phyloP scores from a whole-genome alignment of 2,113 vertebrate genomes.

The Mormyrus lacerda region DNA sequence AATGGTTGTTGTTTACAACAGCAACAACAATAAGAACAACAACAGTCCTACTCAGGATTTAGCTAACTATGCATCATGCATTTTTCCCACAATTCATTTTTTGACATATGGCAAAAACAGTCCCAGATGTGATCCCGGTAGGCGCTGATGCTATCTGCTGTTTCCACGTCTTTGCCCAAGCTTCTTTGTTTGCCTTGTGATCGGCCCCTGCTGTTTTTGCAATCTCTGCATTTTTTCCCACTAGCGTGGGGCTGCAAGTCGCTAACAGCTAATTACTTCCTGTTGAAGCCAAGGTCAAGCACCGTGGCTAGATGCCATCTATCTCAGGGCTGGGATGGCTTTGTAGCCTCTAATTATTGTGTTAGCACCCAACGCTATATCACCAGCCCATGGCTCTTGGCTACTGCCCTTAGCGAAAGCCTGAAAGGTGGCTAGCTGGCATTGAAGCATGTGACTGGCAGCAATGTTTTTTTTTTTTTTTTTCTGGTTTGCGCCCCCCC shows the following conservation, averaged over 20 bases:
- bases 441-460: background rate
- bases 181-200: background rate
- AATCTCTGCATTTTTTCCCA: constrained; percentile 7
- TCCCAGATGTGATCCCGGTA: background rate
- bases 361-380: constrained; percentile 1
- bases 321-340: background rate
- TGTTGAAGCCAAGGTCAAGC: constrained; percentile 2
- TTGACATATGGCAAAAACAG: constrained; percentile 3
- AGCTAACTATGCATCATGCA: background rate
- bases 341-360: background rate
- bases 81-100: background rate
- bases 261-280: constrained; percentile 12
- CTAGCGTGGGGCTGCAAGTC: background rate
- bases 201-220: background rate
- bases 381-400: background rate
- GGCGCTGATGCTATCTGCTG: background rate
- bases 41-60: background rate
- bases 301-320: constrained; percentile 16
- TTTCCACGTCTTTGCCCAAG: background rate
- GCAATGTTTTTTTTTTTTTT: background rate
- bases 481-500: background rate
- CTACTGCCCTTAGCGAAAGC: background rate
- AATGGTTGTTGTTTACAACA: background rate
- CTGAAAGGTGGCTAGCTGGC: background rate
- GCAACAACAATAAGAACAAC: background rate